A percentile compares a stretch with the other conserved stretches of the same genome.
phyloP scores from a whole-genome alignment of 1,140 invertebrate genomes.

The Andricus grossulariae region DNA sequence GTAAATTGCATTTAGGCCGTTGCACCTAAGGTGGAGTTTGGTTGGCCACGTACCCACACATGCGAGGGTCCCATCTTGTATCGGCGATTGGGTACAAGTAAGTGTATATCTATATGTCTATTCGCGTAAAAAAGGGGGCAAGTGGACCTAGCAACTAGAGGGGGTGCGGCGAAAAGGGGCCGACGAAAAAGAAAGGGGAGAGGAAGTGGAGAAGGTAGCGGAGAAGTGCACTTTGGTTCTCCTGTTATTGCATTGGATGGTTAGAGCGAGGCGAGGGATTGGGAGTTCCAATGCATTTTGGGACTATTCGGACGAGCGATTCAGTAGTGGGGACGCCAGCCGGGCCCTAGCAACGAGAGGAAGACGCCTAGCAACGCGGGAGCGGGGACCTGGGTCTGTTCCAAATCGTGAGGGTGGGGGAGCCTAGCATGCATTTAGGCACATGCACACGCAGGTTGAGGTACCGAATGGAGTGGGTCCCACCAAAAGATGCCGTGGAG shows the following conservation, averaged over 20 bases:
- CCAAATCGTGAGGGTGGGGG: slow-evolving; percentile 56
- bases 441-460: slow-evolving; percentile 60
- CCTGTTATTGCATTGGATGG: slow-evolving; percentile 53
- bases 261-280: slow-evolving; percentile 57
- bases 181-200: slow-evolving; percentile 37
- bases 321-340: slow-evolving; percentile 45
- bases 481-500: slow-evolving; percentile 54
- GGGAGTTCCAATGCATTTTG: slow-evolving; percentile 68
- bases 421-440: slow-evolving; percentile 73
- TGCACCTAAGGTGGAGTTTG: slow-evolving; percentile 59
- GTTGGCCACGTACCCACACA: slow-evolving; percentile 22
- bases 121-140: slow-evolving; percentile 63
- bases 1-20: slow-evolving; percentile 73
- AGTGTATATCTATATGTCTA: slow-evolving; percentile 52
- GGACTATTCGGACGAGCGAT: slow-evolving; percentile 62
- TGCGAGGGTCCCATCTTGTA: background rate
- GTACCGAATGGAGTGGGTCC: slow-evolving; percentile 48
- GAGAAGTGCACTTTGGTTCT: slow-evolving; percentile 37
- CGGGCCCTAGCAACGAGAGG: slow-evolving; percentile 72
- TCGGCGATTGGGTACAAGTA: slow-evolving; percentile 35
- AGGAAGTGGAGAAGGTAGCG: slow-evolving; percentile 33
- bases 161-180: slow-evolving; percentile 49
- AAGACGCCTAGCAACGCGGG: slow-evolving; percentile 71
- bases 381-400: slow-evolving; percentile 49
- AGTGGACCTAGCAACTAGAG: slow-evolving; percentile 73